These are phyloP conservation scores for Chrysina gloriosa DNA, from an alignment of 2,888 invertebrate genomes.

Conservation along the genomic window DNA sequence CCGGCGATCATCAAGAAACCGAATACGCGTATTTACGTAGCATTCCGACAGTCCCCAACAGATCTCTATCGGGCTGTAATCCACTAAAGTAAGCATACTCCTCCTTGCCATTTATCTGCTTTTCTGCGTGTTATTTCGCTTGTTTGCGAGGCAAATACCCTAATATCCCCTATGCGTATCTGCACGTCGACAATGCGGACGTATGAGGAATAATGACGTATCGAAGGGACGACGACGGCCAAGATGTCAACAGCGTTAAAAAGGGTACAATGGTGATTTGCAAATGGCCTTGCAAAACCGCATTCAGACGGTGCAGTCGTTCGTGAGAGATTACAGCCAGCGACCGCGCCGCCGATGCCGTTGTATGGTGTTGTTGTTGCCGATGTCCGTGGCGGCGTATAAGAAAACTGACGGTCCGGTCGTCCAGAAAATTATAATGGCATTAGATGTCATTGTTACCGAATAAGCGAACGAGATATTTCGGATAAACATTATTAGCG, in stretches of 20 bases:
- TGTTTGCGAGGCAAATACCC: too few species aligned
- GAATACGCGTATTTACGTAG: too few species aligned
- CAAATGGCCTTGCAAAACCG: slow-evolving; percentile 33
- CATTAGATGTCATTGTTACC: slow-evolving; percentile 40
- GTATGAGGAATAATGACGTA: slow-evolving; percentile 20
- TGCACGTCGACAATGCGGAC: too few species aligned
- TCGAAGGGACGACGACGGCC: slow-evolving; percentile 12
- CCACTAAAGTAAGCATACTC: too few species aligned
- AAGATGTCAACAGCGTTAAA: slow-evolving; percentile 33
- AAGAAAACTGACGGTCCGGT: slow-evolving; percentile 19
- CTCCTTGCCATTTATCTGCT: too few species aligned
- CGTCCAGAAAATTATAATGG: slow-evolving; percentile 39
- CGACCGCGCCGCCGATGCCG: neutral
- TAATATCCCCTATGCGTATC: too few species aligned
- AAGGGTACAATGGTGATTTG: slow-evolving; percentile 35
- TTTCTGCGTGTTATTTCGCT: too few species aligned
- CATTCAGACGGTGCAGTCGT: slow-evolving; percentile 26
- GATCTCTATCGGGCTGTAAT: too few species aligned
- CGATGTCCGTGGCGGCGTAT: neutral
- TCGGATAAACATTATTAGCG: slow-evolving; percentile 31
- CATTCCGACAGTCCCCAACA: too few species aligned
- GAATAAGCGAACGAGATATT: slow-evolving; percentile 29
- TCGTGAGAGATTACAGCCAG: slow-evolving; percentile 32
- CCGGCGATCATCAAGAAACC: too few species aligned
- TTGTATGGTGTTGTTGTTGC: neutral